These are phyloP conservation scores for Lasius platythorax DNA, from an alignment of 2,888 invertebrate species.

Conservation along the genomic window DNA sequence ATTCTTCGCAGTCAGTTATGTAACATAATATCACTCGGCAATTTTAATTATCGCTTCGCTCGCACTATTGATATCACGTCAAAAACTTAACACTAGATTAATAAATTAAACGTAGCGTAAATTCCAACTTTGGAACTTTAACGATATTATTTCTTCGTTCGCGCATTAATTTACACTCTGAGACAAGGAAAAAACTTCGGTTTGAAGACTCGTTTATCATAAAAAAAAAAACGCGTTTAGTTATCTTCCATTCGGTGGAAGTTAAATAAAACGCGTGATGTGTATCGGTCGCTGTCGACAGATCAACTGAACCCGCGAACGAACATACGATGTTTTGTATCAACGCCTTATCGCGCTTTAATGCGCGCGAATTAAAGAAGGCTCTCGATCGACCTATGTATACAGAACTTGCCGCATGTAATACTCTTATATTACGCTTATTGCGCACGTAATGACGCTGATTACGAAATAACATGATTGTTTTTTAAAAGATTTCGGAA, in stretches of 20 bases:
- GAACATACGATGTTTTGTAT: conserved; percentile 70
- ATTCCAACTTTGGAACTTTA: not conserved
- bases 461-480: not conserved
- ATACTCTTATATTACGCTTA: not conserved
- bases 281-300: conserved; percentile 69
- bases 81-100: not conserved
- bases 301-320: conserved; percentile 73
- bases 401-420: conserved; percentile 24
- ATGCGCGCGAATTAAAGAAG: conserved; percentile 58
- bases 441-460: not conserved
- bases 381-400: conserved; percentile 60
- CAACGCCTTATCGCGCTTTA: conserved; percentile 72
- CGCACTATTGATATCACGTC: not conserved
- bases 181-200: not conserved
- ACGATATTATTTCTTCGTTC: not conserved
- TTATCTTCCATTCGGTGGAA: conserved; percentile 23
- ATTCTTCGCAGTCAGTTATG: not conserved
- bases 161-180: not conserved
- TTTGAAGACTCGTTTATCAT: not conserved
- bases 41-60: not conserved
- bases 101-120: not conserved
- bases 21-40: not conserved
- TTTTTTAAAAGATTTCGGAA: not conserved
- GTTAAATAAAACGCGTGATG: conserved; percentile 64
- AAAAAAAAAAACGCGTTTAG: not conserved